Percentiles rank a stretch among this genome's conserved stretches.
These are phyloP conservation scores for Bemisia tabaci DNA, from an alignment of 1,140 invertebrate genomes.

Conservation along the genomic window DNA sequence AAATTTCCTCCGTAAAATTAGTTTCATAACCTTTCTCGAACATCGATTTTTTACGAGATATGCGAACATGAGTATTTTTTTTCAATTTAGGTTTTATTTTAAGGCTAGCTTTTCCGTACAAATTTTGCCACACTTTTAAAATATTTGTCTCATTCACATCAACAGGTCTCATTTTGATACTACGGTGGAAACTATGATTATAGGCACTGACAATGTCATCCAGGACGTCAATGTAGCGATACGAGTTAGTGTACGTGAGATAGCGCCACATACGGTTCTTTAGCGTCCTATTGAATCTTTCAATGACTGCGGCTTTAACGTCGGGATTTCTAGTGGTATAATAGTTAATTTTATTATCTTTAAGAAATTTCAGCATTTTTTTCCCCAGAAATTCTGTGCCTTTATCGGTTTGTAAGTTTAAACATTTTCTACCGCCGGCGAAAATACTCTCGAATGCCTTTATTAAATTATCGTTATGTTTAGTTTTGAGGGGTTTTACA, in stretches of 20 bases:
- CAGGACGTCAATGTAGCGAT: conserved; percentile 29
- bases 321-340: conserved; percentile 29
- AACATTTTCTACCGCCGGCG: neutral
- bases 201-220: conserved; percentile 27
- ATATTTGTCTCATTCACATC: conserved; percentile 1
- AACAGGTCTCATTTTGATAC: conserved; percentile 14
- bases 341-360: conserved; percentile 25
- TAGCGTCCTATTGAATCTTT: conserved; percentile 32
- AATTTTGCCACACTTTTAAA: conserved; percentile 15
- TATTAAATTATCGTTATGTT: conserved; percentile 19
- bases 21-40: conserved; percentile 25
- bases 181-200: conserved; percentile 26
- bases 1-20: conserved; percentile 29
- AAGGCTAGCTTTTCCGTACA: conserved; percentile 13
- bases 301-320: conserved; percentile 30
- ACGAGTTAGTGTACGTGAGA: conserved; percentile 29
- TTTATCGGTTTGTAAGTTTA: conserved; percentile 15
- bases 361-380: conserved; percentile 20
- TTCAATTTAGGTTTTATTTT: conserved; percentile 11
- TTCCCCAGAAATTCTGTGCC: conserved; percentile 24
- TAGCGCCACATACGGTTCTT: conserved; percentile 31
- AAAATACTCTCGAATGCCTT: neutral
- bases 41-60: conserved; percentile 18
- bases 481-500: conserved; percentile 27
- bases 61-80: conserved; percentile 21